A percentile compares a stretch with the other conserved stretches of the same genome.
Evolutionary conservation across 2,797 vertebrate species (phyloP).

Genomic region (Prunella strophiata): DNA sequence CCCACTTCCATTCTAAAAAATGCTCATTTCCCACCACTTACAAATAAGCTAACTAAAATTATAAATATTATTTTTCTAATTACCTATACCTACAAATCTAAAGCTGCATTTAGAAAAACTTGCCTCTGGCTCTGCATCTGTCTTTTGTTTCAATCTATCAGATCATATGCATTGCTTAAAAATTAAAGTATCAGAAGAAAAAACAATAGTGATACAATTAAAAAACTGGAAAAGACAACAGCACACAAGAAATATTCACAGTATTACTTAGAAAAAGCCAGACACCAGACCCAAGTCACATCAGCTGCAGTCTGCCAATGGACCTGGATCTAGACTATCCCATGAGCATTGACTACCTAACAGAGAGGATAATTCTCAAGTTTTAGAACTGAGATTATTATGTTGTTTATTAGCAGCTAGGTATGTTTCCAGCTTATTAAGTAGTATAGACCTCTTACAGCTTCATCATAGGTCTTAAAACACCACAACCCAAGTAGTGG

Average conservation of each 20-base stretch:
- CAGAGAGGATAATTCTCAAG: not conserved
- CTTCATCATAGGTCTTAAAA: not conserved
- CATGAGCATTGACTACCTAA: not conserved
- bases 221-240: not conserved
- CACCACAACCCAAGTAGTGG: not conserved
- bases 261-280: not conserved
- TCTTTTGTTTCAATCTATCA: not conserved
- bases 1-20: not conserved
- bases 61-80: not conserved
- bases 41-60: constrained; percentile 2
- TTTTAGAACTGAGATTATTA: not conserved
- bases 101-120: not conserved
- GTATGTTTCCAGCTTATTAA: not conserved
- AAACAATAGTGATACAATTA: not conserved
- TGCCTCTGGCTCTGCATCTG: not conserved
- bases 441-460: not conserved
- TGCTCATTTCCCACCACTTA: not conserved
- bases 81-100: not conserved
- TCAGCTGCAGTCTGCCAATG: not conserved
- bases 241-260: not conserved
- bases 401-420: not conserved
- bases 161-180: not conserved
- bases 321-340: not conserved
- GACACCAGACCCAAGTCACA: not conserved
- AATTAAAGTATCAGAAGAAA: not conserved